Base-by-base conservation (phyloP, 2,797 vertebrate species). In the Myotis findleyi region DNA sequence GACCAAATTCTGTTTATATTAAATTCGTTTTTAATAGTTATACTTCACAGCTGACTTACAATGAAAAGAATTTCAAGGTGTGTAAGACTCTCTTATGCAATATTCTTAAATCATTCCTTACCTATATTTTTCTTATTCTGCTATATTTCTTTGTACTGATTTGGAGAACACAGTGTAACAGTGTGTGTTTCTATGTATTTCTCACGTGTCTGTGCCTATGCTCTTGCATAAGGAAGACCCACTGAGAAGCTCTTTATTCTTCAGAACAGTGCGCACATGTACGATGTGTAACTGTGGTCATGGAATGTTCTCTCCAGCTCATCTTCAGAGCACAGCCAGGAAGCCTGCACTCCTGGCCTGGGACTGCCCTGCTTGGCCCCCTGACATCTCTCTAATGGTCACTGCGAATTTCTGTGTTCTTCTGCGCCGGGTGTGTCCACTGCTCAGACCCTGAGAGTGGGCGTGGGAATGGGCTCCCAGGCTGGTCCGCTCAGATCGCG, bases 351-450 rank as follows among this genome's bases (percentile, higher is more conserved):
- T 3, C 47, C 38, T 14, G n/a, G 41, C 66, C 72, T 36, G n/a
- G 47, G 16, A 8, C 20, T 16, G 41, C 62, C 57, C 3, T 2
- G 33, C 66, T 62, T 62, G 10, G 38, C 57, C 33, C 2, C 12
- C 27, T 62, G 84, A 51, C 55, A 9, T 80, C n/a, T 59, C 59
- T 68, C 23, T 4, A 9, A 33, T 38, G n/a, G 33, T 33, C 38
- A 20, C 7, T 12, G 33, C 33, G 7, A 36, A 59, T 21, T 18
- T 20, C 66, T 53, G 8, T 16, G n/a, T 41, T 38, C 57, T 79
- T 18, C 18, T 0, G 16, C 0, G 5, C 11, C 1, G 18, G 38
- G 14, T 7, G 0, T 38, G 36, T 49, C 38, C 21, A 1, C 27
- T 53, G 57, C 91, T 51, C 36, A 47, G 44, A 17, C 53, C 14